These are phyloP conservation scores for Xenentodon cancila DNA, from an alignment of 2,797 vertebrate genomes.

Conservation along the genomic window DNA sequence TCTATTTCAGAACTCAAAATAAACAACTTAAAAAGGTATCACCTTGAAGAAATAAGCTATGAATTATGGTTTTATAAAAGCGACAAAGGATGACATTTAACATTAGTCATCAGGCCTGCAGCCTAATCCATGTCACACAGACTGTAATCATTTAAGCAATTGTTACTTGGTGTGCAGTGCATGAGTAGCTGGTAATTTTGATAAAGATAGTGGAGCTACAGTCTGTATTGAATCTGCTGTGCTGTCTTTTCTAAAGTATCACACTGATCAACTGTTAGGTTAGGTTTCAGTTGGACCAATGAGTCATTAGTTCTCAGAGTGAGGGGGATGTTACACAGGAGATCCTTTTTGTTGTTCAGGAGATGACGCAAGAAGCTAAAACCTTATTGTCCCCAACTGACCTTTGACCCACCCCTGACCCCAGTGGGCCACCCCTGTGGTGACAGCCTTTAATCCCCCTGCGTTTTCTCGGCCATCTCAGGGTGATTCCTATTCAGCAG, in stretches of 20 bases:
- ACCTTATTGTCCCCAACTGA: constrained; percentile 63
- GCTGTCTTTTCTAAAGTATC: constrained; percentile 11
- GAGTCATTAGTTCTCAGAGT: constrained; percentile 48
- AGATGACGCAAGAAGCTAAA: constrained; percentile 72
- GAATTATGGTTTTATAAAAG: background rate
- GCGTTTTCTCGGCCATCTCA: constrained; percentile 44
- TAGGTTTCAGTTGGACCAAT: constrained; percentile 32
- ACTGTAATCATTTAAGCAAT: constrained; percentile 1
- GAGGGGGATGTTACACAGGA: constrained; percentile 38
- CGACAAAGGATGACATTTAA: background rate
- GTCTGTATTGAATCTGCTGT: background rate
- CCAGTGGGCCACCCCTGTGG: constrained; percentile 66
- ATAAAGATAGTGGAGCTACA: constrained; percentile 17
- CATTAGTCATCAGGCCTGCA: background rate
- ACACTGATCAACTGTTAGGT: constrained; percentile 2
- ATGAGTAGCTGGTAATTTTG: constrained; percentile 1
- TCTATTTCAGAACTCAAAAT: background rate
- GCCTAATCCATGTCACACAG: constrained; percentile 1
- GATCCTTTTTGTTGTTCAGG: constrained; percentile 68
- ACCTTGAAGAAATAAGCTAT: constrained; percentile 4
- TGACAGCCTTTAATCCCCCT: constrained; percentile 55
- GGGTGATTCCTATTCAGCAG: constrained; percentile 62
- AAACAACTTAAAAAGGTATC: constrained; percentile 5
- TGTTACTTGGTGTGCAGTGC: background rate
- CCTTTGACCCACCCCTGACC: constrained; percentile 77